Evolutionary conservation across 2,113 vertebrate genomes (phyloP), one percentile per base, ranked within the genome.

Genomic region (Malurus cyaneus): DNA sequence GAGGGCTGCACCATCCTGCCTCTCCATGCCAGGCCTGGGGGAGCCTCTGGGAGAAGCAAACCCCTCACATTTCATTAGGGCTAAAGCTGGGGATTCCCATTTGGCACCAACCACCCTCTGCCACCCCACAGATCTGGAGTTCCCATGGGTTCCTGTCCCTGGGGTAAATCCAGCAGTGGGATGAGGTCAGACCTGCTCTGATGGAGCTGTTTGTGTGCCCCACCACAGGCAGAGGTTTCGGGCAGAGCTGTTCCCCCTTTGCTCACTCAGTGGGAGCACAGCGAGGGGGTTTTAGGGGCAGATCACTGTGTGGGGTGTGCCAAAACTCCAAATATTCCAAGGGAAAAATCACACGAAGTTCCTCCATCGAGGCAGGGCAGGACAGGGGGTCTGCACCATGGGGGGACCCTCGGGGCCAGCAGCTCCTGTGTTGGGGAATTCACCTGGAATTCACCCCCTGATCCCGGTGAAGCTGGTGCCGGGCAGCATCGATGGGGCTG

Each of bases 251-350:
- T 9, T 19, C 7, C 49, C 23, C 9, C 8, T 23, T 8, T 1
- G 2, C n/a, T 47, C 53, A 18, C 5, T 3, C 4, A 5, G 4
- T 0, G 14, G 16, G 8, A 52, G 44, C 42, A 29, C 1, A 0
- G 7, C 23, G 9, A 34, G 20, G 25, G 15, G 8, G 3, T 1
- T 73, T 62, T 0, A n/a, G 4, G 47, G 50, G 11, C 47, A 50
- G 46, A 3, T 28, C 19, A 5, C 28, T 10, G 8, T 1, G 28
- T 4, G 57, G 26, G 49, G 24, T 70, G 36, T 46, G 71, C 23
- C 34, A 42, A 36, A 70, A 0, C 24, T 10, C 5, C 39, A 23
- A 0, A 0, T 25, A 50, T 31, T 42, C 47, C 39, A 47, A 76
- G 41, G 67, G 17, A 24, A 25, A 5, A 5, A 39, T 39, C 14